Evolutionary conservation across 2,888 invertebrate genomes (phyloP), one percentile per base, ranked within the genome.

Genomic region (Eupelmus urozonus): DNA sequence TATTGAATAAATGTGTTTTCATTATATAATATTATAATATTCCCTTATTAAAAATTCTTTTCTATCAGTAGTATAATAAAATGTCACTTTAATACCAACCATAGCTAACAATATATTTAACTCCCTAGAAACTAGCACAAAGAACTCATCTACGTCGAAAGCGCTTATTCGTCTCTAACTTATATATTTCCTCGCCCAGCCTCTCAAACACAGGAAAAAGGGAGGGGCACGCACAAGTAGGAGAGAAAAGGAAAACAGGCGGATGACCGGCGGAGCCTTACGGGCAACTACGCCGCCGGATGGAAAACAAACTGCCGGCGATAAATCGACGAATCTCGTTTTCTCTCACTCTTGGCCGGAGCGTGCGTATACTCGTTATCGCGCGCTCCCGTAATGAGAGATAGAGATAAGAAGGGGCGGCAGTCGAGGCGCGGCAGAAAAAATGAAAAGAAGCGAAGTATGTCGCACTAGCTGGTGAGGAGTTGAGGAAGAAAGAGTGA

Each of bases 321-420:
- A 82, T 82, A 80, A 82, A 83, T 83, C 80, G 82, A 79, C 73
- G 62, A 75, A 62, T 74, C 45, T 59, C 75, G 45, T 49, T 80
- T 75, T 67, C 59, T 65, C 20, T 7, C 5, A 5, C 27, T n/a
- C 55, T 27, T 25, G 42, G 23, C 63, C n/a, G n/a, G n/a, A n/a
- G n/a, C n/a, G n/a, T n/a, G n/a, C n/a, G n/a, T 42, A 20, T 16
- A 60, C 78, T 81, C 78, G 76, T 82, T 82, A 81, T 78, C 81
- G 63, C 81, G 57, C 3, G 67, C 25, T 63, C 45, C 66, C 76
- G 75, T 82, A 80, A 80, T 77, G 75, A 77, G 76, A 51, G 65
- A 57, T 11, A 49, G 53, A 29, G 27, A 16, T 20, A 9, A 23
- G 34, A 29, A 49, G 18, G 7, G 53, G 34, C 13, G 16, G 29